Conservation (phyloP, 2,888 invertebrate species). For the Xiphydria camelus region DNA sequence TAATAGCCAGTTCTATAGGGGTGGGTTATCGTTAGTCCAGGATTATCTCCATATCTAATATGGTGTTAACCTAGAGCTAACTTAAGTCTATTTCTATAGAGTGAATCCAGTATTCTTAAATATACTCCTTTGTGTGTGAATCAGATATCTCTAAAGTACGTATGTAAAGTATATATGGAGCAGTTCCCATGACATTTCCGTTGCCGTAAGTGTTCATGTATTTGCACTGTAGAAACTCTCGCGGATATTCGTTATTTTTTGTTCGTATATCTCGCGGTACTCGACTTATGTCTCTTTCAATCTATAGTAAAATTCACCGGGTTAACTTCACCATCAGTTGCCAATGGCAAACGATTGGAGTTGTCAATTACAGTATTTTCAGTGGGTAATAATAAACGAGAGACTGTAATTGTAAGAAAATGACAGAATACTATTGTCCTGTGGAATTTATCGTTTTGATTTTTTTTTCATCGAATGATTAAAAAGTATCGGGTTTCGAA, state of each 20-base stretch:
- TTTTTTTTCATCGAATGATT: too few species aligned
- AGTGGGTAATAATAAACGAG: neutral
- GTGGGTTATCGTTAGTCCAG: too few species aligned
- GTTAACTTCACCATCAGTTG: conserved; percentile 30
- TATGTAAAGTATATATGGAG: conserved; percentile 5
- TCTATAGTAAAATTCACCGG: neutral
- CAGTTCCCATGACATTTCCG: neutral
- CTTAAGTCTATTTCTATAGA: too few species aligned
- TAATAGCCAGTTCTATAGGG: too few species aligned
- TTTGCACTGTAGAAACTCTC: neutral
- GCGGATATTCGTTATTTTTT: neutral
- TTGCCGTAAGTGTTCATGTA: neutral
- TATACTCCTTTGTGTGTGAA: neutral
- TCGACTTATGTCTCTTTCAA: too few species aligned
- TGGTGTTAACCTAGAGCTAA: too few species aligned
- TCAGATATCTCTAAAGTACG: conserved; percentile 13
- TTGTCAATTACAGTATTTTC: conserved; percentile 1
- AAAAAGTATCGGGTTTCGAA: too few species aligned
- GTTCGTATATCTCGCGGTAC: too few species aligned
- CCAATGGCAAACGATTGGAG: conserved; percentile 30
- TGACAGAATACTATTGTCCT: conserved; percentile 18
- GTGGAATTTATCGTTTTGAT: too few species aligned
- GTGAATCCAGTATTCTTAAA: too few species aligned
- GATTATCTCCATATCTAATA: too few species aligned
- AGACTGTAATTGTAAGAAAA: conserved; percentile 4